phyloP scores from a whole-genome alignment of 2,113 vertebrate species.

The Muntiacus muntjak region DNA sequence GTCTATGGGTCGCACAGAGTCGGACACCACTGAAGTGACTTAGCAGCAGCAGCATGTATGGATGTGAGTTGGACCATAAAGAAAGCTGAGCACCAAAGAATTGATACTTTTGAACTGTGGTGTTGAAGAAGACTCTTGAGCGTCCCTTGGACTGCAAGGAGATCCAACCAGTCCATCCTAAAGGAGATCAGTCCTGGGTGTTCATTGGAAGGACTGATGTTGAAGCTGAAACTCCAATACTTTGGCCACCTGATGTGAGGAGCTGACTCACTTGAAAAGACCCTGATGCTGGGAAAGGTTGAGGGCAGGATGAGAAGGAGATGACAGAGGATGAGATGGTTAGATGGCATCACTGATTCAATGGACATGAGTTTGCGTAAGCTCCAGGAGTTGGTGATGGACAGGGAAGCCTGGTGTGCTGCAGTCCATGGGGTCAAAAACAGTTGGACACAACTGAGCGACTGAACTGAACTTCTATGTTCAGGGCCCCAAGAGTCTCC shows the following conservation, averaged over 20 bases:
- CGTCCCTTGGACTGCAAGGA: background rate
- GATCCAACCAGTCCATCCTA: background rate
- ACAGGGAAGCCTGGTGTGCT: background rate
- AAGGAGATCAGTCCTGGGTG: background rate
- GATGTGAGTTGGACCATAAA: background rate
- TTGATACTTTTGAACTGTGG: background rate
- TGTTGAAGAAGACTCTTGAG: background rate
- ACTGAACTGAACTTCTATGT: background rate
- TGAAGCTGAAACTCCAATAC: background rate
- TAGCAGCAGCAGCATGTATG: background rate
- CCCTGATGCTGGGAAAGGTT: background rate
- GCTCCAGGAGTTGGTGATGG: background rate
- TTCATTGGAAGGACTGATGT: background rate
- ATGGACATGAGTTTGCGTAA: background rate
- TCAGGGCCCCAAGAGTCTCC: background rate
- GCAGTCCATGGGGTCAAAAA: background rate
- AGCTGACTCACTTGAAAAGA: background rate
- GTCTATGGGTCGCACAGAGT: too few relatives aligned
- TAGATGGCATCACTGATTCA: background rate
- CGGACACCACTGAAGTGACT: too few relatives aligned
- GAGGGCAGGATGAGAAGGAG: background rate
- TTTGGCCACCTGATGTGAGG: background rate
- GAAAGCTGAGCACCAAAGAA: fast-evolving
- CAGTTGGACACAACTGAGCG: background rate
- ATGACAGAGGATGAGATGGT: background rate